Conservation (phyloP, 1,140 invertebrate species). For the Aphelenchoides fujianensis region DNA sequence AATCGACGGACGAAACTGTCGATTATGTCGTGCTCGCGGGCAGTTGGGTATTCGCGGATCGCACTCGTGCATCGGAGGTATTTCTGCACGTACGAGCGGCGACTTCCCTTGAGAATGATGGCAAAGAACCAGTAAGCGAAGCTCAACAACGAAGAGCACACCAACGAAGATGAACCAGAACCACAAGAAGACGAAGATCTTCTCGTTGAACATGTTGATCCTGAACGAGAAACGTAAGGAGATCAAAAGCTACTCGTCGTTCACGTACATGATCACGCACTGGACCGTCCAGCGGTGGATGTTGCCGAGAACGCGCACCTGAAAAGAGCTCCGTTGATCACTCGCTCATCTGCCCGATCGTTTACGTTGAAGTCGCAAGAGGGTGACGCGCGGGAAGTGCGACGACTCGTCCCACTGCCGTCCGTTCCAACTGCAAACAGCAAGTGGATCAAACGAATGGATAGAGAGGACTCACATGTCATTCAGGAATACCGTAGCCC, state of each 20-base stretch:
- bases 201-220: conserved; percentile 82
- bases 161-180: conserved; percentile 62
- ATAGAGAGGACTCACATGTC: conserved; percentile 52
- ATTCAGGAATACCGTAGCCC: conserved; percentile 64
- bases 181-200: conserved; percentile 60
- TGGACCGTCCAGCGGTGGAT: conserved; percentile 63
- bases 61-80: conserved; percentile 42
- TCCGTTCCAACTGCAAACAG: no score
- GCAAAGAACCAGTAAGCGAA: conserved; percentile 57
- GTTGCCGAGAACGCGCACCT: conserved; percentile 59
- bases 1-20: conserved; percentile 56
- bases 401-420: conserved; percentile 40
- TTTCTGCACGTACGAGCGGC: conserved; percentile 46
- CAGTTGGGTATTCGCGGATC: conserved; percentile 32
- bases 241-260: no score
- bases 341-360: no score
- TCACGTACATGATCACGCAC: conserved; percentile 62
- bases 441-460: no score
- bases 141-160: conserved; percentile 53
- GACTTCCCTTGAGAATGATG: conserved; percentile 32
- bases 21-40: conserved; percentile 36
- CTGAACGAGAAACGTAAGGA: conserved; percentile 63
- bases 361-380: conserved; percentile 65
- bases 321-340: no score
- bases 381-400: conserved; percentile 63